Evolutionary conservation across 2,113 vertebrate species (phyloP), one percentile per base, ranked within the genome.

Genomic region (Tinamus guttatus): DNA sequence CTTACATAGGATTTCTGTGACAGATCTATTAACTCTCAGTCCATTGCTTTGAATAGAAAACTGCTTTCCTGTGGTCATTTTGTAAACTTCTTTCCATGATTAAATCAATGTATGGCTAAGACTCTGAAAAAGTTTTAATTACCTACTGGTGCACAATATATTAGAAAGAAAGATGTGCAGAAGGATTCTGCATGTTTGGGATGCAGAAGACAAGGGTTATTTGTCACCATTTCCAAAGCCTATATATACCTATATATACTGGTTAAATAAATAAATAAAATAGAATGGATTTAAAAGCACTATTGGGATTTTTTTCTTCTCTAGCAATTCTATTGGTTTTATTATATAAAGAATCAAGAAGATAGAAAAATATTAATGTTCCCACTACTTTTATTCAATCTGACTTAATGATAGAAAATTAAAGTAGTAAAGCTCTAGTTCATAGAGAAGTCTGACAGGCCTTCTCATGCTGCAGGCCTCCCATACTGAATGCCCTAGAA

Each of bases 21-120:
- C 40, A 91, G 69, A 81, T 77, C 81, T 92, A 79, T 89, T 87
- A 65, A 73, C n/a, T 84, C 34, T 79, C 47, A 32, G 79, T 91
- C 67, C 59, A 52, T n/a, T 85, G 49, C 63, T 25, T 89, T 91
- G 63, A 87, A 45, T 32, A 87, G 52, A 95, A 91, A 96, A 87
- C 41, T 73, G 54, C 67, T 79, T 75, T 96, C 15, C 43, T 62
- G 30, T 77, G 59, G 67, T 73, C 40, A 70, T 73, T 95, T 67
- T 74, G 76, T 65, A 85, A 92, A 94, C 54, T 64, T 79, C 32
- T 75, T 91, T 74, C 54, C 43, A 47, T 8, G 7, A 85, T 34
- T 82, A 91, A 95, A 93, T 68, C 45, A 81, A 84, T 81, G 19
- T 16, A 21, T 14, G 20, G 49, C 64, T 83, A 78, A 82, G 85